Evolutionary conservation across 1,140 invertebrate genomes (phyloP).

Genomic region (Oscheius sp.): DNA sequence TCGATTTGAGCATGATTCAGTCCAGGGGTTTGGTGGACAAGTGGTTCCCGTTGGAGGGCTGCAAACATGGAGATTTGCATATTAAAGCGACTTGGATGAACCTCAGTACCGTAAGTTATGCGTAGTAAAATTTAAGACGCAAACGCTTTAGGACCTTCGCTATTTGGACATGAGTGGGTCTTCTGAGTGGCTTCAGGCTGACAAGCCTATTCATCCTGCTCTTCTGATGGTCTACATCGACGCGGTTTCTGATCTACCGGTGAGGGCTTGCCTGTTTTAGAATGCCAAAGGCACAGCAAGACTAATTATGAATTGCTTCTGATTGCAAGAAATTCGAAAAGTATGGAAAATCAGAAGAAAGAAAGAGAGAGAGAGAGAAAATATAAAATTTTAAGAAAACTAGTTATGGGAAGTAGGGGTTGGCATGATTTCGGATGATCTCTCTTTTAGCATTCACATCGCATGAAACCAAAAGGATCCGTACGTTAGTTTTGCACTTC

Average conservation of each 20-base stretch:
- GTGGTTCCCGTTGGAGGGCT: constrained; percentile 59
- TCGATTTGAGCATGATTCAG: constrained; percentile 38
- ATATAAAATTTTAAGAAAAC: too few relatives aligned
- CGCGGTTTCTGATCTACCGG: constrained; percentile 51
- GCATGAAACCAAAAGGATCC: too few relatives aligned
- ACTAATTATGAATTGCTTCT: too few relatives aligned
- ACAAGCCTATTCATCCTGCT: constrained; percentile 56
- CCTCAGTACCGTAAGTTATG: constrained; percentile 43
- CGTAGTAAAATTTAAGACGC: constrained; percentile 14
- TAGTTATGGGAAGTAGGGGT: too few relatives aligned
- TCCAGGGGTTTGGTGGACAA: constrained; percentile 39
- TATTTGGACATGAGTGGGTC: constrained; percentile 8
- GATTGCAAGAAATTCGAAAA: too few relatives aligned
- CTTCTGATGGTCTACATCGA: constrained; percentile 59
- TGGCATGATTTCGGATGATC: too few relatives aligned
- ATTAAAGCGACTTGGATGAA: constrained; percentile 54
- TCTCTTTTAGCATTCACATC: too few relatives aligned
- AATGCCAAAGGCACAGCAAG: too few relatives aligned
- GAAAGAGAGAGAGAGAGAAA: too few relatives aligned
- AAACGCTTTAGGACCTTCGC: not conserved
- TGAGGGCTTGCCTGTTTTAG: not conserved
- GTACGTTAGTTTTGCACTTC: too few relatives aligned
- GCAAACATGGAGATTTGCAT: constrained; percentile 59
- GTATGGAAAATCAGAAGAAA: too few relatives aligned
- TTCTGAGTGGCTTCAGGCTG: constrained; percentile 51